Percentiles rank a stretch among this genome's conserved stretches.
Conservation (phyloP, 2,888 invertebrate species). For the Acrobasis consociella region DNA sequence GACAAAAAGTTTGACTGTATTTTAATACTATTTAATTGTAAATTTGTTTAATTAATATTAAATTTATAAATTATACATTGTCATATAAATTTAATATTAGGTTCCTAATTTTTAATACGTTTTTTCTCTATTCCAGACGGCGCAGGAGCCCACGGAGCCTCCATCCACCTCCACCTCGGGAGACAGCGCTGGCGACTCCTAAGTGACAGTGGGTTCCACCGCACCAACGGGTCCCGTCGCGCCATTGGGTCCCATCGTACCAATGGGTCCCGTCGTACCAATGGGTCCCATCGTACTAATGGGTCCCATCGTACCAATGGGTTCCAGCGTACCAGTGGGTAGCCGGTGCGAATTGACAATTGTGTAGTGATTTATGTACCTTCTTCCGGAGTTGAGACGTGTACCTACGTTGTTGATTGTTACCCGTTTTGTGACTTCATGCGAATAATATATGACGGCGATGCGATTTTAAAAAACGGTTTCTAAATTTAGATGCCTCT, state of each 20-base stretch:
- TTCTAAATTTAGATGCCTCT: too few relatives aligned
- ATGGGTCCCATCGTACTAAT: not conserved
- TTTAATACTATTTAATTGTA: too few relatives aligned
- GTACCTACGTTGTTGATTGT: constrained; percentile 1
- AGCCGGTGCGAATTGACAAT: not conserved
- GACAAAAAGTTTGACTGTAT: too few relatives aligned
- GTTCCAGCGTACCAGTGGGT: not conserved
- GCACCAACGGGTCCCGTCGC: not conserved
- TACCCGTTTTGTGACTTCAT: not conserved
- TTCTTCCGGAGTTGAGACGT: not conserved
- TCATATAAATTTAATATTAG: too few relatives aligned
- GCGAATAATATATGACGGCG: not conserved
- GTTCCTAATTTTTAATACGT: constrained; percentile 1
- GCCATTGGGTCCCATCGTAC: constrained; percentile 3
- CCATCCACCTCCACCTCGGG: constrained; percentile 57
- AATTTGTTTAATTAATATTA: too few relatives aligned
- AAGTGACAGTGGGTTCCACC: constrained; percentile 35
- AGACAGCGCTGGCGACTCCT: constrained; percentile 42
- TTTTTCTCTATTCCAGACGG: constrained; percentile 61
- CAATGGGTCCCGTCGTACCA: not conserved
- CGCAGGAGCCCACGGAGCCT: constrained; percentile 64
- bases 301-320: not conserved
- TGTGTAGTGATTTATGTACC: constrained; percentile 8
- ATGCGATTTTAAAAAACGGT: not conserved
- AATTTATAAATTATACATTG: too few relatives aligned